Evolutionary conservation across 2,797 vertebrate species (phyloP), one percentile per base, ranked within the genome.

Genomic region (Clarias pachynema): DNA sequence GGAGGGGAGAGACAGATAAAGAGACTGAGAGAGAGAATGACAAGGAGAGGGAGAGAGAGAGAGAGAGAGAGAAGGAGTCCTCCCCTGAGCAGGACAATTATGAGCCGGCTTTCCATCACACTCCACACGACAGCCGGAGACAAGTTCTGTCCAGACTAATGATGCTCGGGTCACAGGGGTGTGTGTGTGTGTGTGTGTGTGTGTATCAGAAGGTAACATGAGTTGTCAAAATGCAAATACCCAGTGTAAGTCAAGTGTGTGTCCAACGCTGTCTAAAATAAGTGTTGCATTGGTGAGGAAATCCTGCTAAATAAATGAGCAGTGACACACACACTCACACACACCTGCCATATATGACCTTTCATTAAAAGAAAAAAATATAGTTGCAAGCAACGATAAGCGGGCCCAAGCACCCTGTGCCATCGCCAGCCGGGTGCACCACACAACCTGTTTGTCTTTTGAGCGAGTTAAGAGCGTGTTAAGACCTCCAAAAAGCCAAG

Each of bases 71-170:
- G 62, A 65, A 66, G 65, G 26, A 68, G 29, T 53, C 70, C n/a
- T 74, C 49, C 72, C 72, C 44, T 74, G 26, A 77, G 74, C 18
- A 77, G 53, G 26, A 95, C 94, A 95, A 95, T 95, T 94, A 95
- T 91, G 90, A 86, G 90, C 92, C 92, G 91, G 93, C 94, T 94
- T 94, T 95, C 94, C 92, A 95, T 95, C 94, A 95, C 93, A 70
- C 84, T 66, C 86, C 79, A 79, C 65, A 31, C 24, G 94, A 94
- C 94, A 95, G 93, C 89, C 90, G 89, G 93, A 94, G 94, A 95
- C 94, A 93, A 93, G 91, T 92, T 94, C 94, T 93, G 90, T 93
- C 94, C 94, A 95, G 95, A 95, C 94, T 94, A 95, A 88, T 87
- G 86, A 85, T 80, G 9, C 37, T 20, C 53, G 40, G 87, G 86